A percentile compares a stretch with the other conserved stretches of the same genome.
Evolutionary conservation across 2,797 vertebrate species (phyloP).

Genomic region (Lagodon rhomboides): DNA sequence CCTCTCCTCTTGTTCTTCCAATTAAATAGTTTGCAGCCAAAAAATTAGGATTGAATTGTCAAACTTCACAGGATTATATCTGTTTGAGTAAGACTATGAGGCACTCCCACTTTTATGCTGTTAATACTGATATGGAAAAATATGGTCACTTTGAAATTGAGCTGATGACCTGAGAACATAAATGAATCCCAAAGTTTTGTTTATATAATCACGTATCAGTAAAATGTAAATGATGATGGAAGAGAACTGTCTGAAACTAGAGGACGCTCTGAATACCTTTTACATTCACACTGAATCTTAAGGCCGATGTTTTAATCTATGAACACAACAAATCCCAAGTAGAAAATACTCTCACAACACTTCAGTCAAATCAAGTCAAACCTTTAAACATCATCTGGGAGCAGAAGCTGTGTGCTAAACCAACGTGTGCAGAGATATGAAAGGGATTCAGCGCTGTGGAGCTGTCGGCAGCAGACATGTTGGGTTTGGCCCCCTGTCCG

Average conservation of each 20-base stretch:
- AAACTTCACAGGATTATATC: too few relatives aligned
- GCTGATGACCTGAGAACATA: background rate
- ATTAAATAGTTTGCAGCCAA: background rate
- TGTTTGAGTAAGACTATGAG: too few relatives aligned
- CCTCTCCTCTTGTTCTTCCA: background rate
- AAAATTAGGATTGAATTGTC: too few relatives aligned
- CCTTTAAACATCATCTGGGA: background rate
- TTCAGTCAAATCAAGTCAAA: background rate
- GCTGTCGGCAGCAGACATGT: slow-evolving; percentile 18
- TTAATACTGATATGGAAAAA: background rate
- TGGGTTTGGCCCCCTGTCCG: slow-evolving; percentile 30
- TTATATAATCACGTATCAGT: background rate
- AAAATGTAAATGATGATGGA: background rate
- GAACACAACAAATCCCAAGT: background rate
- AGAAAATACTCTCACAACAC: background rate
- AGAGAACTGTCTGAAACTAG: too few relatives aligned
- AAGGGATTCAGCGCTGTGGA: background rate
- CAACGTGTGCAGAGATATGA: slow-evolving; percentile 9
- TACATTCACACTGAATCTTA: background rate
- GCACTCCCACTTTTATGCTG: too few relatives aligned
- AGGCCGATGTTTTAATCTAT: background rate
- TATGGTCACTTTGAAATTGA: background rate
- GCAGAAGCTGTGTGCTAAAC: background rate
- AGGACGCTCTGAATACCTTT: background rate
- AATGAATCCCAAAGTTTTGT: background rate